phyloP scores from a whole-genome alignment of 2,113 vertebrate species.

The Labeo catla region DNA sequence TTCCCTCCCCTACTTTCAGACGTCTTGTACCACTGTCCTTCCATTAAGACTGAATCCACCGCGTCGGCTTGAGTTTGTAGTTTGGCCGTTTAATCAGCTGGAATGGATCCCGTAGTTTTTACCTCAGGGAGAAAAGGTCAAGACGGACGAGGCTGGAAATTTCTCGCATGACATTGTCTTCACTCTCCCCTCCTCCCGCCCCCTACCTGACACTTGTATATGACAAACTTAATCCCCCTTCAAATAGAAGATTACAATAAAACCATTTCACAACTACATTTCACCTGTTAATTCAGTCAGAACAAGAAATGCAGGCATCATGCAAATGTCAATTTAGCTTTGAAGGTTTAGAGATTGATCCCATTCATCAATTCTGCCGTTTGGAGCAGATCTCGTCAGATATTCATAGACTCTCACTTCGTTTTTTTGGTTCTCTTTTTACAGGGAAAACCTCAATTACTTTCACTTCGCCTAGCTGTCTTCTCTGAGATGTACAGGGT shows the following conservation, averaged over 20 bases:
- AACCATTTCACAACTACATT: neutral
- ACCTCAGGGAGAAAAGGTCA: constrained; percentile 36
- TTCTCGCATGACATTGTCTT: neutral
- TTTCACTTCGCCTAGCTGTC: neutral
- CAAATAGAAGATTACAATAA: neutral
- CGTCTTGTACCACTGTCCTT: neutral
- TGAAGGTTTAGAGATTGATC: neutral
- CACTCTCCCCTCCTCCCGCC: neutral
- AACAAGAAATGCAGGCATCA: neutral
- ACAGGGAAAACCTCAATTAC: neutral
- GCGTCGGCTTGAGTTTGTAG: constrained; percentile 11
- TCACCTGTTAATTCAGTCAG: neutral
- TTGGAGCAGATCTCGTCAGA: neutral
- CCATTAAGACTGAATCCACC: neutral
- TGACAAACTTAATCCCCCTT: neutral
- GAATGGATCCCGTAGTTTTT: constrained; percentile 34
- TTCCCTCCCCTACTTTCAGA: neutral
- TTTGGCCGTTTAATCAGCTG: constrained; percentile 10
- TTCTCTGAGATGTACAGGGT: neutral
- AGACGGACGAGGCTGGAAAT: constrained; percentile 4
- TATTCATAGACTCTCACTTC: neutral
- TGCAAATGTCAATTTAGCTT: constrained; percentile 23
- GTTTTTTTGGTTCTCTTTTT: neutral
- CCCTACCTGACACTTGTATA: neutral
- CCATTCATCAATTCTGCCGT: neutral